A percentile compares a stretch with the other conserved stretches of the same genome.
These are phyloP conservation scores for Aurelia sp. DNA, from an alignment of 30 jellyfish, hydroid and myxozoan species.

Conservation along the genomic window DNA sequence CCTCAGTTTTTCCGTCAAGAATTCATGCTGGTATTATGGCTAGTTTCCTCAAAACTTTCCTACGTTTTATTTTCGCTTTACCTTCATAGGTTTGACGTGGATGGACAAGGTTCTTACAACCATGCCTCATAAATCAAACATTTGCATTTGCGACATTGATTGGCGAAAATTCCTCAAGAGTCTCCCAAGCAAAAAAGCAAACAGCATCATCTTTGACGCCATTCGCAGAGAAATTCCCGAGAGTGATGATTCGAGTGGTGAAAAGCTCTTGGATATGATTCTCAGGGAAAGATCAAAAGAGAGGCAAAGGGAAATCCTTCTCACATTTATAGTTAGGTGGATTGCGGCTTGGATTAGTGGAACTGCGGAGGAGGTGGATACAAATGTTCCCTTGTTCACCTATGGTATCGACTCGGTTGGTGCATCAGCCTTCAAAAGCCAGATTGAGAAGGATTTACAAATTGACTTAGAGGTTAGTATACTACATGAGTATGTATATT, in stretches of 20 bases:
- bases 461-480: slow-evolving; percentile 54
- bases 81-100: slow-evolving; percentile 50
- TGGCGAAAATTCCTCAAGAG: slow-evolving; percentile 61
- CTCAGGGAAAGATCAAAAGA: slow-evolving; percentile 34
- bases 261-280: slow-evolving; percentile 48
- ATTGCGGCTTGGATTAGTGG: slow-evolving; percentile 83
- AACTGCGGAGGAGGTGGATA: slow-evolving; percentile 66
- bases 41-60: too few relatives aligned
- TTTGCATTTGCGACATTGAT: slow-evolving; percentile 72
- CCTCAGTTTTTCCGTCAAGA: too few relatives aligned
- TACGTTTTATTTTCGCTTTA: too few relatives aligned
- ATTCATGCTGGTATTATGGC: too few relatives aligned
- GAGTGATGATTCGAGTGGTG: slow-evolving; percentile 12
- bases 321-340: slow-evolving; percentile 54
- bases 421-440: slow-evolving; percentile 65
- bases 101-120: slow-evolving; percentile 62
- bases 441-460: slow-evolving; percentile 67
- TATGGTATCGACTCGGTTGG: slow-evolving; percentile 82
- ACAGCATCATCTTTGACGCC: slow-evolving; percentile 42
- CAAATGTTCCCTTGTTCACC: slow-evolving; percentile 67
- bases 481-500: too few relatives aligned
- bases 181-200: slow-evolving; percentile 42
- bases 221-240: slow-evolving; percentile 54
- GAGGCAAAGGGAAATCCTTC: slow-evolving; percentile 35
- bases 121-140: slow-evolving; percentile 50